Conservation (phyloP, 2,113 vertebrate genomes). For the Cyanoramphus novaezelandiae region DNA sequence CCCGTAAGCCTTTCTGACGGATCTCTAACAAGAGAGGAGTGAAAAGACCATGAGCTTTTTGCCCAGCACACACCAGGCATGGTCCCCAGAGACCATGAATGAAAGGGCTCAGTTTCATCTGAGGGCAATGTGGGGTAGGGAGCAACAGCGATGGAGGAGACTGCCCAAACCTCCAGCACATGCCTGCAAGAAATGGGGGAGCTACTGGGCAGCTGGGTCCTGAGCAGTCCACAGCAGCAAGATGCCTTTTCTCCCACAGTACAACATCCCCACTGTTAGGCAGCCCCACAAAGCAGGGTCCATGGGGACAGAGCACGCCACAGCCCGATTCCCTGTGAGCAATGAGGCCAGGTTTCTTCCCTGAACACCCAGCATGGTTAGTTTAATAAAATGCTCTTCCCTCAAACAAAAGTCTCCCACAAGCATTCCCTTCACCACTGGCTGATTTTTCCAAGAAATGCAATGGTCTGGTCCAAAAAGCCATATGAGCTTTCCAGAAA, state of each 20-base stretch:
- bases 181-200: neutral
- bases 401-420: neutral
- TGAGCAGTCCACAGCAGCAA: neutral
- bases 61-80: neutral
- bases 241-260: neutral
- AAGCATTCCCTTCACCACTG: neutral
- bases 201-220: neutral
- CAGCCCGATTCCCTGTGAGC: neutral
- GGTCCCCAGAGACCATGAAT: neutral
- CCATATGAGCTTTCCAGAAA: neutral
- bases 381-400: neutral
- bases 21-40: conserved; percentile 66
- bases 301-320: neutral
- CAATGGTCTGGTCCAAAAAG: neutral
- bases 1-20: conserved; percentile 76
- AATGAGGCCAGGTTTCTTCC: neutral
- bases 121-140: rapidly evolving
- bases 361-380: neutral
- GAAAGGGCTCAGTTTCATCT: neutral
- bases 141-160: neutral
- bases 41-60: neutral
- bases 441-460: neutral
- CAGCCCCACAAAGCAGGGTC: neutral
- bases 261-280: neutral
- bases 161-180: neutral